Conservation (phyloP, 2,888 invertebrate genomes). For the Aplocera efformata region DNA sequence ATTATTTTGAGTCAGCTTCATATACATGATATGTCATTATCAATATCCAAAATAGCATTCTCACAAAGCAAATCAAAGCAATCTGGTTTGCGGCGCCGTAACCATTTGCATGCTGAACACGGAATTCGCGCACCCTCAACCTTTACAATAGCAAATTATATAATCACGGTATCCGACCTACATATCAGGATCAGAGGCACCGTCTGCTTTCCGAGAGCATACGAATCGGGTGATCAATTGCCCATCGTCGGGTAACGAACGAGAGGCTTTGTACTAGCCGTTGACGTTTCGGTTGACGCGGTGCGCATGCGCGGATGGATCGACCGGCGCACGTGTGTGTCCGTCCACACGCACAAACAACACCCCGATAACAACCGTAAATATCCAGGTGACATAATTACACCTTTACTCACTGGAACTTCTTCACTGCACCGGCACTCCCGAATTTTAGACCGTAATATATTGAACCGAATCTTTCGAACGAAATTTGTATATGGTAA, state of each 20-base stretch:
- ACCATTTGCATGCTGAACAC: too few relatives aligned
- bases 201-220: slow-evolving; percentile 10
- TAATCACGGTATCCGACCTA: slow-evolving; percentile 14
- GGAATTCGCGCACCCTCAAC: slow-evolving; percentile 6
- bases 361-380: slow-evolving; percentile 27
- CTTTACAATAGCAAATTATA: slow-evolving; percentile 9
- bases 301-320: slow-evolving; percentile 61
- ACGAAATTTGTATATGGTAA: too few relatives aligned
- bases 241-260: slow-evolving; percentile 17
- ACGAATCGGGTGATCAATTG: slow-evolving; percentile 27
- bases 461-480: too few relatives aligned
- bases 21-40: too few relatives aligned
- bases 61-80: too few relatives aligned
- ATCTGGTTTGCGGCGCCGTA: too few relatives aligned
- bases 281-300: slow-evolving; percentile 46
- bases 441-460: too few relatives aligned
- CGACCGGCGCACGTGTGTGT: slow-evolving; percentile 69
- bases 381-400: slow-evolving; percentile 19
- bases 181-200: slow-evolving; percentile 13
- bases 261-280: slow-evolving; percentile 16
- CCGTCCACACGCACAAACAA: slow-evolving; percentile 39
- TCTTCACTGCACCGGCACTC: slow-evolving; percentile 15
- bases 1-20: too few relatives aligned
- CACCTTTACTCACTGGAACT: slow-evolving; percentile 13
- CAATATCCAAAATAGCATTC: too few relatives aligned